A percentile compares a stretch with the other conserved stretches of the same genome.
phyloP scores from a whole-genome alignment of 2,797 vertebrate species.

The Xenops minutus region DNA sequence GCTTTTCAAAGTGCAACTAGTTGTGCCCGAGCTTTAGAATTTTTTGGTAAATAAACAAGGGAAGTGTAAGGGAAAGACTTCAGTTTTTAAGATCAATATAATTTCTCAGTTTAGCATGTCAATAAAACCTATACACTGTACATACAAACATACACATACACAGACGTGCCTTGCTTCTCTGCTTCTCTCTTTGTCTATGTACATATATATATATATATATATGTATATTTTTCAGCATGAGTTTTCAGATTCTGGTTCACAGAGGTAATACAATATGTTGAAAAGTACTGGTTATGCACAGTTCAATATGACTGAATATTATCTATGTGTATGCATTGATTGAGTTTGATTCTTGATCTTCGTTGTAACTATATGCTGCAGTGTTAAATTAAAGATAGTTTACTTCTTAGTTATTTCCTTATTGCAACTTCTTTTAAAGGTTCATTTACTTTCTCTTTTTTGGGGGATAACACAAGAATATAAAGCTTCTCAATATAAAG shows the following conservation, averaged over 20 bases:
- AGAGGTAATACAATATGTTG: background rate
- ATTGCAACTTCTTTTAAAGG: background rate
- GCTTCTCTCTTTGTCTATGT: background rate
- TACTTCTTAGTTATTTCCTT: background rate
- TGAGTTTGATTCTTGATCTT: background rate
- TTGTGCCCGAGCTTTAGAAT: background rate
- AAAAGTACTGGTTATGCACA: background rate
- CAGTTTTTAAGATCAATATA: background rate
- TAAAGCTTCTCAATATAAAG: background rate
- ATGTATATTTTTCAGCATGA: background rate
- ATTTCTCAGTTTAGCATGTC: background rate
- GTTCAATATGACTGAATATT: background rate
- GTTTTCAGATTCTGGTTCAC: background rate
- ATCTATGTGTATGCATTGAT: background rate
- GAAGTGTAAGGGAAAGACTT: background rate
- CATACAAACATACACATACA: background rate
- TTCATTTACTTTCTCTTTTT: background rate
- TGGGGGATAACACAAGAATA: background rate
- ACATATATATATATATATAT: background rate
- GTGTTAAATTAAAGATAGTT: background rate
- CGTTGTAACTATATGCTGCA: background rate
- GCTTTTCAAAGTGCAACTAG: background rate
- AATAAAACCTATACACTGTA: background rate
- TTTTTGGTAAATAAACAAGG: background rate
- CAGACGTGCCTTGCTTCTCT: background rate